Conservation (phyloP, 2,888 invertebrate species). For the Plebejus anna region DNA sequence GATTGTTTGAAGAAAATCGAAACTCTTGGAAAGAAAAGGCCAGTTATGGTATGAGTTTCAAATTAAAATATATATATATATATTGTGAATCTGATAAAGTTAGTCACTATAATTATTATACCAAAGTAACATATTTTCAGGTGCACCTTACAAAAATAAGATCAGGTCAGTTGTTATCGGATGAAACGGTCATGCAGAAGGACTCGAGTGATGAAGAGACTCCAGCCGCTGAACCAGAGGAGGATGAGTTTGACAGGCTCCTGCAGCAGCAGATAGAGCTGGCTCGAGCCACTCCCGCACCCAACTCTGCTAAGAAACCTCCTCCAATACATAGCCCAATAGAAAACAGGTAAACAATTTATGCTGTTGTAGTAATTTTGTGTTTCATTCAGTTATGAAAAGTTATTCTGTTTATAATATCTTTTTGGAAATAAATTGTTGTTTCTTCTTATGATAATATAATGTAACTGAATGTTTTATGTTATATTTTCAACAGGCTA, state of each 20-base stretch:
- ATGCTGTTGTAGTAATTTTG: neutral
- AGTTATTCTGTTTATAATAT: too few species aligned
- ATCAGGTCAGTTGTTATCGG: conserved; percentile 78
- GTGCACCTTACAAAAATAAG: conserved; percentile 84
- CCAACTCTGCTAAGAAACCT: conserved; percentile 50
- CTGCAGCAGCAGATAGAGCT: conserved; percentile 83
- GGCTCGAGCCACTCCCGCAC: conserved; percentile 67
- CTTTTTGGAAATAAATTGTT: neutral
- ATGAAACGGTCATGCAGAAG: conserved; percentile 62
- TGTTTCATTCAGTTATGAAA: neutral
- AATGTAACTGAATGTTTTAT: neutral
- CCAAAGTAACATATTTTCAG: conserved; percentile 52
- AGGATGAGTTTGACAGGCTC: conserved; percentile 83
- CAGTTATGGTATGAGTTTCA: conserved; percentile 82
- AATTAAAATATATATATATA: neutral
- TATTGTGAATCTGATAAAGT: neutral
- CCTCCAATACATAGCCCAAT: conserved; percentile 41
- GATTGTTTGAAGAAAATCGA: conserved; percentile 89
- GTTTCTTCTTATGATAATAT: neutral
- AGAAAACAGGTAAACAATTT: conserved; percentile 44
- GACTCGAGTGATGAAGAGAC: conserved; percentile 70
- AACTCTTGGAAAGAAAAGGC: conserved; percentile 87
- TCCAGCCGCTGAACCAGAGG: conserved; percentile 55
- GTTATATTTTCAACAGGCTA: conserved; percentile 48
- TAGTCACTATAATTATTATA: neutral